phyloP scores from a whole-genome alignment of 2,888 invertebrate genomes.

The Ashinkailepas kermadecensis region DNA sequence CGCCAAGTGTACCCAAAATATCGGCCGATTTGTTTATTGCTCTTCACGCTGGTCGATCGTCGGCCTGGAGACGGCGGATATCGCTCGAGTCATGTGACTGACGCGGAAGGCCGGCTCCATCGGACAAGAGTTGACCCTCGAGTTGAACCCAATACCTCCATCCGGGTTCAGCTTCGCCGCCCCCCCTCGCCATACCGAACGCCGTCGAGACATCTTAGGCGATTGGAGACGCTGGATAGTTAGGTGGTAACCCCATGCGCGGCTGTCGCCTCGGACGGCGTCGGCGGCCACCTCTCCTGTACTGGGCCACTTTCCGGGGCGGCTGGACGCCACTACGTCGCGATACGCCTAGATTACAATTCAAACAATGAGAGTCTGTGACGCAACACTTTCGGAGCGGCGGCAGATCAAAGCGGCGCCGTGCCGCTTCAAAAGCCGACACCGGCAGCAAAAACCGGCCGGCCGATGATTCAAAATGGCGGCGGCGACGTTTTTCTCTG shows the following conservation, averaged over 20 bases:
- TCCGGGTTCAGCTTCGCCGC: background rate
- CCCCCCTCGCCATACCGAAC: background rate
- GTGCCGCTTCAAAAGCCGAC: slow-evolving; percentile 1
- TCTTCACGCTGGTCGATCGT: no score
- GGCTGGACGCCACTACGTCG: background rate
- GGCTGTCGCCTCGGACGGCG: background rate
- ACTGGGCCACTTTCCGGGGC: background rate
- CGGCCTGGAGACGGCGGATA: no score
- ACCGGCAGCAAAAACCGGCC: slow-evolving; percentile 9
- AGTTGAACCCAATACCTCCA: no score
- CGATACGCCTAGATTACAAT: background rate
- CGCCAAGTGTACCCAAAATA: no score
- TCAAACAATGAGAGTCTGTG: slow-evolving; percentile 7
- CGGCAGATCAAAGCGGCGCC: background rate
- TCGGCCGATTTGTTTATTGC: no score
- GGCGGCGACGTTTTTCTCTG: background rate
- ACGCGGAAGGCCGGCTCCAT: no score
- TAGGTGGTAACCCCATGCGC: background rate
- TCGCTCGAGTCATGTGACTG: no score
- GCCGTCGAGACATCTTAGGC: no score
- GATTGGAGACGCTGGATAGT: no score
- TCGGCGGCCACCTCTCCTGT: background rate
- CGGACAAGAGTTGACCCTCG: no score
- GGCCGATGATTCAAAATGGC: slow-evolving; percentile 10
- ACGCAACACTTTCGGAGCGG: background rate